These are phyloP conservation scores for Chlorops oryzae DNA, from an alignment of 1,140 invertebrate species.

Conservation along the genomic window DNA sequence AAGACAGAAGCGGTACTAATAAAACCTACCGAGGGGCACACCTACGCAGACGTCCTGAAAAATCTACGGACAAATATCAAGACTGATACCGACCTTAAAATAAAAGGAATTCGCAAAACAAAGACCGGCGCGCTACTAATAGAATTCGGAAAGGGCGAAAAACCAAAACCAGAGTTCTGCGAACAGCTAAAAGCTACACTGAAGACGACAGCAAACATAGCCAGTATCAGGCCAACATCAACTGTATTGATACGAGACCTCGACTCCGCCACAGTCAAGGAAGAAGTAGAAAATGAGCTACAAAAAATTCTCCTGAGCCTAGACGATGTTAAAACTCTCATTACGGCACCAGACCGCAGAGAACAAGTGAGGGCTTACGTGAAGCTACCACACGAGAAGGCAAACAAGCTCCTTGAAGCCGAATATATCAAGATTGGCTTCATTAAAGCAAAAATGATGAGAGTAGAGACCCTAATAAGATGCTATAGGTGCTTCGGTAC, in stretches of 20 bases:
- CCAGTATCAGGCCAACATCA: background rate
- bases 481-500: background rate
- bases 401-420: background rate
- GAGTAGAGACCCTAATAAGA: background rate
- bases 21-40: background rate
- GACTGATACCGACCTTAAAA: background rate
- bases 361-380: background rate
- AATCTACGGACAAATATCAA: background rate
- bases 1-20: background rate
- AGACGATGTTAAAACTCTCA: background rate
- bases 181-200: background rate
- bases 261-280: background rate
- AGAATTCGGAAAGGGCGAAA: background rate
- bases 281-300: background rate
- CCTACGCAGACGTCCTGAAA: slow-evolving; percentile 1
- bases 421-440: background rate
- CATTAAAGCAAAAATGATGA: background rate
- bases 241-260: background rate
- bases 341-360: background rate
- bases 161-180: background rate
- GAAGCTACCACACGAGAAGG: background rate
- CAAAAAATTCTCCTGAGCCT: background rate
- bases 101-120: background rate
- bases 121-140: background rate
- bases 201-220: background rate